Evolutionary conservation across 2,888 invertebrate genomes (phyloP).

Genomic region (Tinea semifulvella): DNA sequence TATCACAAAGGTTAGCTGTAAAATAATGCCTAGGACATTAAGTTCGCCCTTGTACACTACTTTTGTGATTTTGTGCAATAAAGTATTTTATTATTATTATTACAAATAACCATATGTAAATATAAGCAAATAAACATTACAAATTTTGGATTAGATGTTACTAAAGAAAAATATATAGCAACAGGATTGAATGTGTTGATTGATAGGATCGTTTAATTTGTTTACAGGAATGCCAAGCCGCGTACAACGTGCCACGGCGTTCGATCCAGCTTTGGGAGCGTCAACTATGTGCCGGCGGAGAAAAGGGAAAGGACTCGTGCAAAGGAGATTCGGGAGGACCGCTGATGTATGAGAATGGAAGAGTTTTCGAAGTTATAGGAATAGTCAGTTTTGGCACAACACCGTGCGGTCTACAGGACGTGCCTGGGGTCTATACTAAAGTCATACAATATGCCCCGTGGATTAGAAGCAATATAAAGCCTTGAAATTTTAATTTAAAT

Average conservation of each 20-base stretch:
- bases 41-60: too few species aligned
- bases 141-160: too few species aligned
- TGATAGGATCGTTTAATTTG: too few species aligned
- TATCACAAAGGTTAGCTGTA: too few species aligned
- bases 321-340: conserved; percentile 73
- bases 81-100: too few species aligned
- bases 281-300: conserved; percentile 69
- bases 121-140: too few species aligned
- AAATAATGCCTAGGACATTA: too few species aligned
- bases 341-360: conserved; percentile 49
- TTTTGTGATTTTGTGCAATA: too few species aligned
- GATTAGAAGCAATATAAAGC: conserved; percentile 48
- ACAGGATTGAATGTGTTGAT: too few species aligned
- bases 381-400: conserved; percentile 72
- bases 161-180: too few species aligned
- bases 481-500: too few species aligned
- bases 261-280: conserved; percentile 28
- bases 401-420: conserved; percentile 65
- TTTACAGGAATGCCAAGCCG: conserved; percentile 29
- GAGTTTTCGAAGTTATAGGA: conserved; percentile 41
- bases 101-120: too few species aligned
- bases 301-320: conserved; percentile 66
- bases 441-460: conserved; percentile 66
- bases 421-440: conserved; percentile 72
- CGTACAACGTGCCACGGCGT: conserved; percentile 24